Conservation (phyloP, 2,797 vertebrate species). For the Loriculus beryllinus region DNA sequence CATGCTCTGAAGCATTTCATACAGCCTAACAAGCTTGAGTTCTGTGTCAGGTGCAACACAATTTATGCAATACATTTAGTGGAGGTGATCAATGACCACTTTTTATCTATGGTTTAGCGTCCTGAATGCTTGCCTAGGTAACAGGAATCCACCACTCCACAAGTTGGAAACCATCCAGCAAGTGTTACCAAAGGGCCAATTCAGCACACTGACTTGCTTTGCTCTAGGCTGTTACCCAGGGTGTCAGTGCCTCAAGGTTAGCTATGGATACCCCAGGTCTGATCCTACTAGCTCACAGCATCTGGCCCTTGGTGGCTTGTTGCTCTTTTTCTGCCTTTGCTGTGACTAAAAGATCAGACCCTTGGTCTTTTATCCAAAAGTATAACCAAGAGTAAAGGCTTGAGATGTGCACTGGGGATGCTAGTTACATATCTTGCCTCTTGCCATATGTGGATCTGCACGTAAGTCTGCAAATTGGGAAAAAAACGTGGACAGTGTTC, state of each 20-base stretch:
- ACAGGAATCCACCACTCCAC: neutral
- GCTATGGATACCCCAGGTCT: rapidly evolving
- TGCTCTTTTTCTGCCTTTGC: neutral
- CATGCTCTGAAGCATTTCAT: neutral
- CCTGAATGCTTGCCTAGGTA: neutral
- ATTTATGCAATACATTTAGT: neutral
- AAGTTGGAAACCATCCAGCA: neutral
- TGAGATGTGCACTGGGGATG: neutral
- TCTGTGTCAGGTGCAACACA: neutral
- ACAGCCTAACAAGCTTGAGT: neutral
- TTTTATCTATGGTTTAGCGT: neutral
- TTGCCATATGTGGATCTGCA: neutral
- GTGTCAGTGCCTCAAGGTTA: rapidly evolving
- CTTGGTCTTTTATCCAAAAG: neutral
- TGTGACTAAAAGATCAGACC: neutral
- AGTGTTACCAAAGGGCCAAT: neutral
- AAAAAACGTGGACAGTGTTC: neutral
- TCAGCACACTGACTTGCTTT: neutral
- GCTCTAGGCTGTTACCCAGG: neutral
- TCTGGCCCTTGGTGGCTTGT: rapidly evolving
- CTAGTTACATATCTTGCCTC: neutral
- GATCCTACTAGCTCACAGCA: rapidly evolving
- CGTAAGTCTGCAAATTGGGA: neutral
- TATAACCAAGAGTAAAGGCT: neutral
- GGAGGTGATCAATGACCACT: neutral